Conservation (phyloP, 2,113 vertebrate genomes). For the Spheniscus mendiculus region DNA sequence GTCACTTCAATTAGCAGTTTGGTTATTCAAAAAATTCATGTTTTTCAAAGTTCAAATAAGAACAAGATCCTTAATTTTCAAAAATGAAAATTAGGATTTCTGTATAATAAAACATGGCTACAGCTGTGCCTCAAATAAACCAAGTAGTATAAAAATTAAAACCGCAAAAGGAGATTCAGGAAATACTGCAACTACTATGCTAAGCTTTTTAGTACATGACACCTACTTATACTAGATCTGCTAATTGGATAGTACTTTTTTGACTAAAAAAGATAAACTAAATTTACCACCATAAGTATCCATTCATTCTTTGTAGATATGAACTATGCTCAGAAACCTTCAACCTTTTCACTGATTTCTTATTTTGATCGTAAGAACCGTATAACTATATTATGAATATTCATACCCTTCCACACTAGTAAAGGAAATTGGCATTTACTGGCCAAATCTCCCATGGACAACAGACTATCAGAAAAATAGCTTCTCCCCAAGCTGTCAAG, state of each 20-base stretch:
- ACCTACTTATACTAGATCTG: neutral
- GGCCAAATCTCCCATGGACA: neutral
- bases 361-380: neutral
- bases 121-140: neutral
- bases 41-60: neutral
- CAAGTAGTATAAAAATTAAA: neutral
- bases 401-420: neutral
- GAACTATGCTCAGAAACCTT: neutral
- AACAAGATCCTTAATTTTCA: neutral
- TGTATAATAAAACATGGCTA: neutral
- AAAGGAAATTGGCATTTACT: neutral
- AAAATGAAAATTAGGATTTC: neutral
- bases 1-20: neutral
- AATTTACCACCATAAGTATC: neutral
- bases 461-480: neutral
- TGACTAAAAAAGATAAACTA: neutral
- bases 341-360: neutral
- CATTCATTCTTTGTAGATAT: neutral
- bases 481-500: neutral
- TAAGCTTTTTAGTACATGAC: neutral
- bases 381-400: neutral
- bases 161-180: neutral
- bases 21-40: neutral
- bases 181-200: neutral
- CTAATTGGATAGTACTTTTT: neutral